phyloP scores from a whole-genome alignment of 2,113 vertebrate species.

The Silurus meridionalis region DNA sequence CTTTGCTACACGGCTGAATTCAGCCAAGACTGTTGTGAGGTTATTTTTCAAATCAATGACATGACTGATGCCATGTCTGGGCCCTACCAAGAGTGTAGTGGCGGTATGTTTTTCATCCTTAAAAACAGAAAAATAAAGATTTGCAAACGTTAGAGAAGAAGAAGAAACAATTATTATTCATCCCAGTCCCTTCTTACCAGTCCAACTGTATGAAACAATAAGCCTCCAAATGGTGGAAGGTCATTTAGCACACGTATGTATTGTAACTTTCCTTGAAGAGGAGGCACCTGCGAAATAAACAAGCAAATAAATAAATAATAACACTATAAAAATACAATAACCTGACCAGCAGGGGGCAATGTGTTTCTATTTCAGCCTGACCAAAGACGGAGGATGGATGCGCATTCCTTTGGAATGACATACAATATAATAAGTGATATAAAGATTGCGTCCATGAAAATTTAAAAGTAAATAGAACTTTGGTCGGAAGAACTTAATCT shows the following conservation, averaged over 20 bases:
- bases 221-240: constrained; percentile 93
- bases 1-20: constrained; percentile 95
- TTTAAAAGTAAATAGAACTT: background rate
- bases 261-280: constrained; percentile 94
- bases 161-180: background rate
- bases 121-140: background rate
- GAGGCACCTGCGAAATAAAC: constrained; percentile 77
- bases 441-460: background rate
- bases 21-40: constrained; percentile 93
- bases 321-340: background rate
- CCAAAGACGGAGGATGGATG: background rate
- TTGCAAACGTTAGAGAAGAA: background rate
- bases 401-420: background rate
- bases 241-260: constrained; percentile 96
- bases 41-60: constrained; percentile 99
- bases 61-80: constrained; percentile 95
- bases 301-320: background rate
- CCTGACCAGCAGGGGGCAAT: constrained; percentile 39
- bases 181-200: constrained; percentile 77
- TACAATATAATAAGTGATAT: background rate
- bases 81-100: constrained; percentile 91
- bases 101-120: constrained; percentile 95
- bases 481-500: background rate
- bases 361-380: background rate
- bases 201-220: constrained; percentile 94